Evolutionary conservation across 2,888 invertebrate species (phyloP).

Genomic region (Eubasilissa splendida): DNA sequence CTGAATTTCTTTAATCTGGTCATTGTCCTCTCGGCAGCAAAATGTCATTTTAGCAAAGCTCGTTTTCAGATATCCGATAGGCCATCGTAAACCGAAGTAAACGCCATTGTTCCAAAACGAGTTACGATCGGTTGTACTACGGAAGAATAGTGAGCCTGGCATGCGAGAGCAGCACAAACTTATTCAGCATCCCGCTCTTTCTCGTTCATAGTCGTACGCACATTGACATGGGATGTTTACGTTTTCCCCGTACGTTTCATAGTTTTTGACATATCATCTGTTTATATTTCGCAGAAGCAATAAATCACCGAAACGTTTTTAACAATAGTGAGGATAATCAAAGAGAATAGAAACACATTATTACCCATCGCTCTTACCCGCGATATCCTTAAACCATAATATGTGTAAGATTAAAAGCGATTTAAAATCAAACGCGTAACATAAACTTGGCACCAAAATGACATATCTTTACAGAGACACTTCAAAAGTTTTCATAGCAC

Average conservation of each 20-base stretch:
- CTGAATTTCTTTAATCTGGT: neutral
- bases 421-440: conserved; percentile 30
- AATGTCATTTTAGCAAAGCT: conserved; percentile 22
- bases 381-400: conserved; percentile 7
- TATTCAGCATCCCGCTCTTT: conserved; percentile 45
- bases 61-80: conserved; percentile 19
- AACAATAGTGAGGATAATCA: neutral
- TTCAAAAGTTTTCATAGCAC: conserved; percentile 9
- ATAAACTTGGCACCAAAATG: conserved; percentile 37
- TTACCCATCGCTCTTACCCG: conserved; percentile 3
- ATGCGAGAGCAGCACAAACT: conserved; percentile 30
- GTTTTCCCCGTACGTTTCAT: conserved; percentile 27
- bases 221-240: conserved; percentile 48
- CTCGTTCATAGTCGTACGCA: conserved; percentile 34
- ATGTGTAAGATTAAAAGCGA: neutral
- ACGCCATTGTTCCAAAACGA: conserved; percentile 50
- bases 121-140: conserved; percentile 50
- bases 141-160: conserved; percentile 36
- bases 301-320: conserved; percentile 5
- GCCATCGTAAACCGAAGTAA: conserved; percentile 16
- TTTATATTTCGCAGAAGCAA: neutral
- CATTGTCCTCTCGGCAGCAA: conserved; percentile 9
- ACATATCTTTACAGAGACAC: neutral
- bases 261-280: conserved; percentile 37
- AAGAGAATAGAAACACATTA: neutral